These are phyloP conservation scores for Danionella cerebrum DNA, from an alignment of 2,113 vertebrate genomes.

Conservation along the genomic window DNA sequence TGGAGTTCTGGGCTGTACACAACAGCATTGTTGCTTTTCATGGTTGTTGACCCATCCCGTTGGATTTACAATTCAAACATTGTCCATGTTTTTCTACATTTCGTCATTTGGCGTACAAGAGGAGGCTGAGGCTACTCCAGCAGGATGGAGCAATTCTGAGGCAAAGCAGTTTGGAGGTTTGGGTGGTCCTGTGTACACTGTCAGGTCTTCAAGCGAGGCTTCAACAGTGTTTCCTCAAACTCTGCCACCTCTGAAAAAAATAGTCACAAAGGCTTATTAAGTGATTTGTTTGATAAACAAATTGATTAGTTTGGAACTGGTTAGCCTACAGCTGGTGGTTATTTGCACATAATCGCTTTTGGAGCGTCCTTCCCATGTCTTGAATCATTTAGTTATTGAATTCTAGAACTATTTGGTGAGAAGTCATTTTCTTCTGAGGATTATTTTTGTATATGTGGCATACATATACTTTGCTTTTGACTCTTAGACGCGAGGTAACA, in stretches of 20 bases:
- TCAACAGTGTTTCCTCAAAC: constrained; percentile 60
- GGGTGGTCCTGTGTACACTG: constrained; percentile 56
- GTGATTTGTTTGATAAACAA: constrained; percentile 71
- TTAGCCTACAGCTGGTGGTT: constrained; percentile 20
- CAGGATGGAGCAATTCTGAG: not conserved
- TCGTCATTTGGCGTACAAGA: not conserved
- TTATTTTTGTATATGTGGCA: not conserved
- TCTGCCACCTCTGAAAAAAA: constrained; percentile 61
- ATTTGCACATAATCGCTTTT: constrained; percentile 3
- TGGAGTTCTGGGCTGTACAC: not conserved
- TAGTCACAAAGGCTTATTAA: constrained; percentile 65
- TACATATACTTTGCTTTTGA: too few species aligned
- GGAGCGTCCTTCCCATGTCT: constrained; percentile 25
- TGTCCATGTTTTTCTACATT: not conserved
- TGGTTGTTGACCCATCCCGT: constrained; percentile 7
- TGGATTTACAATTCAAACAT: constrained; percentile 1
- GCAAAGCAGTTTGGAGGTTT: constrained; percentile 9
- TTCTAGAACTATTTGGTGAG: not conserved
- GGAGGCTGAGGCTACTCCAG: not conserved
- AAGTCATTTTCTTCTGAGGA: not conserved
- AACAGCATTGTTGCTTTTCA: constrained; percentile 6
- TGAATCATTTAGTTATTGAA: not conserved
- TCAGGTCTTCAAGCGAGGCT: constrained; percentile 51
- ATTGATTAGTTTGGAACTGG: constrained; percentile 58
- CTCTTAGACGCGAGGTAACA: too few species aligned